Conservation (phyloP, 2,113 vertebrate genomes). For the Neolamprologus sp. region DNA sequence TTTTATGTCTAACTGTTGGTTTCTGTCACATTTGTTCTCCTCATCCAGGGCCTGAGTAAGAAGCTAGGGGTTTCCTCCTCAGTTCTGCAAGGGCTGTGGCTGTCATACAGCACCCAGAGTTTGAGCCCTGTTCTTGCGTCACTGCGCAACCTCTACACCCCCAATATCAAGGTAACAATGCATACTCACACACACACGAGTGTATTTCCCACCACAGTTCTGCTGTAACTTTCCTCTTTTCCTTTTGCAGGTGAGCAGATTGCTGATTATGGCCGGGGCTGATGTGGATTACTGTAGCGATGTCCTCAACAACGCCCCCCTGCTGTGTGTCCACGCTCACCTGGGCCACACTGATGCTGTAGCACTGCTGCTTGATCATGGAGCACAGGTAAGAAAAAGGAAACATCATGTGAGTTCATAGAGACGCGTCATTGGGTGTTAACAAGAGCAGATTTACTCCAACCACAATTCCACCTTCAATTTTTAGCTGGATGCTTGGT, state of each 20-base stretch:
- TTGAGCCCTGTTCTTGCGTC: conserved; percentile 88
- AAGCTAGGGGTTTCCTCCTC: conserved; percentile 95
- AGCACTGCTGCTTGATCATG: conserved; percentile 85
- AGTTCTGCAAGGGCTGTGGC: conserved; percentile 94
- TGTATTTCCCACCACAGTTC: too few relatives aligned
- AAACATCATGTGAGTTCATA: not conserved
- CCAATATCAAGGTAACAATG: conserved; percentile 78
- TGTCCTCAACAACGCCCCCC: conserved; percentile 87
- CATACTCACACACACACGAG: not conserved
- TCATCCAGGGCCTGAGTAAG: conserved; percentile 87
- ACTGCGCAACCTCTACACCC: conserved; percentile 92
- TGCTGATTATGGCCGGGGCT: conserved; percentile 89
- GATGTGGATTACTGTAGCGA: conserved; percentile 87
- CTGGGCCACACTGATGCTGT: conserved; percentile 90
- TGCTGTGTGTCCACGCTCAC: conserved; percentile 90
- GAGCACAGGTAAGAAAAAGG: conserved; percentile 68
- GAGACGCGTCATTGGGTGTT: not conserved
- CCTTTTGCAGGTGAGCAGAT: conserved; percentile 80
- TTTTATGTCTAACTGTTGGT: not conserved
- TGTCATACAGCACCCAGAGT: conserved; percentile 91
- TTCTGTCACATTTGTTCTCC: not conserved
- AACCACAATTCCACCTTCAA: not conserved
- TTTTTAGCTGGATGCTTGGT: conserved; percentile 76
- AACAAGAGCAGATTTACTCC: not conserved
- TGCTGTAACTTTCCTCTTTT: not conserved